phyloP scores from a whole-genome alignment of 2,888 invertebrate genomes.

The Dorcus parallelipipedus region DNA sequence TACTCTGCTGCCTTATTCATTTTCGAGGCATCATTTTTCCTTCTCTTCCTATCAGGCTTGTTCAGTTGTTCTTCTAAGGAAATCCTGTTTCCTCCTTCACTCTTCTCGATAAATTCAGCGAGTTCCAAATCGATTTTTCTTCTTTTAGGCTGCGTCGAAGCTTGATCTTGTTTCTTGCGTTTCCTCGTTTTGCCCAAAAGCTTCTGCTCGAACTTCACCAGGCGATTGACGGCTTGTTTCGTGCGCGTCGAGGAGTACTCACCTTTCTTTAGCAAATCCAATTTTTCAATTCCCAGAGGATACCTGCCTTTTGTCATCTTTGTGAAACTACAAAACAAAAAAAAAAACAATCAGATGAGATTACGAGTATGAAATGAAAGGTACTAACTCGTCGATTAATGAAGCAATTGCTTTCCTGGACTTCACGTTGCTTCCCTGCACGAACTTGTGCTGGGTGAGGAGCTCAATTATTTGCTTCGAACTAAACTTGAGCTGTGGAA shows the following conservation, averaged over 20 bases:
- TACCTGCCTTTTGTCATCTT: slow-evolving; percentile 60
- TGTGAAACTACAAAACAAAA: slow-evolving; percentile 52
- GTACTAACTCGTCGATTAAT: slow-evolving; percentile 52
- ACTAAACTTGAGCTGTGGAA: slow-evolving; percentile 67
- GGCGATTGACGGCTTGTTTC: slow-evolving; percentile 37
- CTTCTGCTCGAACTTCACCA: slow-evolving; percentile 43
- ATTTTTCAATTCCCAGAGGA: slow-evolving; percentile 62
- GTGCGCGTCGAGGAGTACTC: slow-evolving; percentile 33
- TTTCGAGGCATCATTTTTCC: neutral
- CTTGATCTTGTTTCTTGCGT: slow-evolving; percentile 29
- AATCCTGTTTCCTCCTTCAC: slow-evolving; percentile 12
- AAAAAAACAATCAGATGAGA: neutral
- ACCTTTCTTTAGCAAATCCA: slow-evolving; percentile 44
- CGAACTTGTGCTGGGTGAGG: slow-evolving; percentile 52
- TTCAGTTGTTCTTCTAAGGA: neutral
- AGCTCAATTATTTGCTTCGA: slow-evolving; percentile 55
- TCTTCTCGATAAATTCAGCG: slow-evolving; percentile 17
- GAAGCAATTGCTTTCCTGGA: slow-evolving; percentile 56
- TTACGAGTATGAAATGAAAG: neutral
- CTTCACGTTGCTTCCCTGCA: slow-evolving; percentile 53
- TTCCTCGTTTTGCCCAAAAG: slow-evolving; percentile 38
- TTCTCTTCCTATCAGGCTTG: neutral
- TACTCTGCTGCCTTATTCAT: slow-evolving; percentile 5
- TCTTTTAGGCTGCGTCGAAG: slow-evolving; percentile 26
- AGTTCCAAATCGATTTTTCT: slow-evolving; percentile 16